Base-by-base conservation (phyloP, 2,113 vertebrate species). In the Motacilla tschutschensis region DNA sequence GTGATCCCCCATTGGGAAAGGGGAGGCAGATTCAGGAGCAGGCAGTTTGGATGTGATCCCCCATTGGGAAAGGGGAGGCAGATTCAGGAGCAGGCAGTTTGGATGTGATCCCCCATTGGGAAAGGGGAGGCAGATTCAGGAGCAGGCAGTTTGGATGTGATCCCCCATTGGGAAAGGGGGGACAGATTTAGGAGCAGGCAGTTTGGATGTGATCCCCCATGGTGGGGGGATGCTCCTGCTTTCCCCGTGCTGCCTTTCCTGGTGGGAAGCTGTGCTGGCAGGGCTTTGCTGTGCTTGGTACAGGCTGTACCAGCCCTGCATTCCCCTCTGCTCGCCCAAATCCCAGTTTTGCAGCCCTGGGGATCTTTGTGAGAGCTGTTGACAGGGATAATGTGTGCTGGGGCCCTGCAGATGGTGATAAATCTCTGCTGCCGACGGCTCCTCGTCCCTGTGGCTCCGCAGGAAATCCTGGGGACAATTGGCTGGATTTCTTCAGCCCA, bases 371-470 rank as follows among this genome's bases (percentile, higher is more conserved):
- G 55, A 0, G 79, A 89, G 92, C 79, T 89, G 83, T 17, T 66
- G 73, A 83, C 86, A 79, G 85, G 90, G 85, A 17, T 59, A 8
- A 36, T 1, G 60, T 5, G 62, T 43, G 86, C 57, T 5, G 18
- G 53, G 54, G 69, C 73, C 79, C 70, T 76, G 85, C 79, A 77
- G 85, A 58, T 83, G 85, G 86, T 55, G 58, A 80, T 44, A 14
- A 48, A 35, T 80, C 55, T 5, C 83, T 83, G 62, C 54, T 75
- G 88, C 73, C 40, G 79, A 50, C 25, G 1, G 10, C 53, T 53
- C 88, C 58, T 35, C 5, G 2, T 74, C 70, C 58, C 31, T 1
- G 63, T 88, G 7, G 3, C 81, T 92, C 85, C 17, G 35, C 33
- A 15, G 75, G 63, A 33, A 76, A 64, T 54, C 81, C 51, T 12